Base-by-base conservation (phyloP, 2,113 vertebrate species). In the Saccopteryx bilineata region DNA sequence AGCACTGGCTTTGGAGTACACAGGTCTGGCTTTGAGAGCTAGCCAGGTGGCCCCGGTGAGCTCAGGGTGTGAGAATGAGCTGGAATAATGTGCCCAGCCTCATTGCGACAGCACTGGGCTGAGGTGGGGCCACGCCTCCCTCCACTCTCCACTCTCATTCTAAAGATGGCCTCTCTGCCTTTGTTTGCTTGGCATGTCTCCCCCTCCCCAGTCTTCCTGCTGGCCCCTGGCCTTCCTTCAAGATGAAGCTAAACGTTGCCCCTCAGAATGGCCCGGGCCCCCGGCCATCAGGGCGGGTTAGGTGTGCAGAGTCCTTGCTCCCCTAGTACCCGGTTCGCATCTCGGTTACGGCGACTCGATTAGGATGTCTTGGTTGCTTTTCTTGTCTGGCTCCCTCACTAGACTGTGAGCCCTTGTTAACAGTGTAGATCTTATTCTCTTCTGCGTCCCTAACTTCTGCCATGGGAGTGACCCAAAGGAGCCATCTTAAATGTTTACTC, bases 161-260 rank as follows among this genome's bases (percentile, higher is more conserved):
- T 72, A 2, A 80, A 91, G 71, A 33, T 26, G 0, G 19, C 23
- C 48, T 46, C 23, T 76, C n/a, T 71, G 7, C 83, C 33, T 39
- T 39, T 31, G 54, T 46, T 94, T 24, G 28, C 84, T 50, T 66
- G 19, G 65, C 69, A 12, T 33, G 71, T n/a, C 61, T 81, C 74
- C 52, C 69, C 78, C 28, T 60, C 23, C 12, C 56, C 78, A 11
- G 14, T 86, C 72, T 69, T 85, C 68, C 66, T 68, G 23, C 65
- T 74, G n/a, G 15, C 65, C 69, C 63, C 74, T 79, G 87, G 39
- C 86, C 75, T 46, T 85, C 60, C 61, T 79, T 81, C n/a, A 68
- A 50, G 63, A 54, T 31, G 33, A 78, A 87, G 28, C 84, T 82
- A 17, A 78, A 31, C 10, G 13, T 75, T 75, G 33, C 17, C 17